Evolutionary conservation across 2,113 vertebrate genomes (phyloP), one percentile per base, ranked within the genome.

Genomic region (Sorex araneus): DNA sequence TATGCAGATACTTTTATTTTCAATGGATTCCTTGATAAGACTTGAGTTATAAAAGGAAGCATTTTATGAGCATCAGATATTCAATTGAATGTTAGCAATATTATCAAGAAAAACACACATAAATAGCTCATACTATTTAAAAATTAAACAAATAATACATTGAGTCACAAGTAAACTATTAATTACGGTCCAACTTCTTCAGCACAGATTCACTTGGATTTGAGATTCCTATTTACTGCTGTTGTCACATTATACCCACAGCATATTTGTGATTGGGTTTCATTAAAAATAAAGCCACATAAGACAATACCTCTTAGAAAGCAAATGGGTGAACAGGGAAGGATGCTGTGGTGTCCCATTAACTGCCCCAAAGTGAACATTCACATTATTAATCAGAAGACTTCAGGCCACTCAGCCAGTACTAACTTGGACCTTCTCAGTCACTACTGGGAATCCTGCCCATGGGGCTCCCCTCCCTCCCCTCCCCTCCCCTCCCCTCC

Each of bases 101-200:
- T 57, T 91, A 91, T 69, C 82, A 95, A 95, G 92, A 63, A 36
- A 67, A 30, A 13, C 76, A 85, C 3, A 74, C 92, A 95, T 82
- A 95, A 97, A 96, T 71, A 97, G 75, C 81, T 95, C 87, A 86
- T 45, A 91, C 85, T 80, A 76, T 92, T 95, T 95, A 93, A 86
- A 95, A 97, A 96, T 92, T 76, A 84, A 96, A 95, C 84, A 95
- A 94, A 69, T 93, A 78, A 93, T 94, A 94, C 96, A 96, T 93
- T 96, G 95, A 84, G 73, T 96, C 90, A 86, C 45, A 96, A 96
- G 79, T 30, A 95, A 96, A 96, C 94, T 94, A 96, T 92, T 90
- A 94, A 94, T 94, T 95, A 96, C 15, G 18, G 57, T n/a, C 76
- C 80, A 78, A 60, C 86, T 50, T 92, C 95, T 94, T 90, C 93